Conservation (phyloP, 1,140 invertebrate genomes). For the Pseudomyrmex sp. region DNA sequence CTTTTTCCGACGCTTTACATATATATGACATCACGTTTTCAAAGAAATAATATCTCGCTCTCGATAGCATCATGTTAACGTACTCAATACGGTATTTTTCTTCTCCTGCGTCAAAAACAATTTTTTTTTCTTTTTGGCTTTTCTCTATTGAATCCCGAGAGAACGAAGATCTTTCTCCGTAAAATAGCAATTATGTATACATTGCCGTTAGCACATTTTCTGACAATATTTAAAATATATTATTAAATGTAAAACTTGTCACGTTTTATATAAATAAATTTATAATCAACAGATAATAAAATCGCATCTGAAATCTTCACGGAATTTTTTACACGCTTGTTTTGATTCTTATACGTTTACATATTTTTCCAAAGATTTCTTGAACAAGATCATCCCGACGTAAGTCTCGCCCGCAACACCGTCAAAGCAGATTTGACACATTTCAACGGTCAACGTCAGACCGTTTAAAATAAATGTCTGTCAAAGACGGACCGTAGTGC, state of each 20-base stretch:
- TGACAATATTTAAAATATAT: too few relatives aligned
- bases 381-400: not conserved
- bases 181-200: too few relatives aligned
- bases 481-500: conserved; percentile 47
- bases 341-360: not conserved
- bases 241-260: too few relatives aligned
- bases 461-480: conserved; percentile 36
- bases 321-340: not conserved
- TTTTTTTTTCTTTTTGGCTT: not conserved
- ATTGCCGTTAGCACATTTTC: too few relatives aligned
- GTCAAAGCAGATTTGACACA: conserved; percentile 10
- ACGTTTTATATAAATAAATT: too few relatives aligned
- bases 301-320: too few relatives aligned
- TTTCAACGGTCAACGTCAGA: not conserved
- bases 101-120: not conserved
- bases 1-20: conserved; percentile 32
- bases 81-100: not conserved
- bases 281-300: too few relatives aligned
- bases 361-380: not conserved
- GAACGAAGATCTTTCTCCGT: not conserved
- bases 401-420: not conserved
- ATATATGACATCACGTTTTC: conserved; percentile 23
- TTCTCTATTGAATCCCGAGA: not conserved
- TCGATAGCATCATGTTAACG: not conserved
- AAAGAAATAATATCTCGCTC: conserved; percentile 23